Percentiles rank a stretch among this genome's conserved stretches.
Evolutionary conservation across 1,140 invertebrate genomes (phyloP).

Genomic region (Papilio helenus): DNA sequence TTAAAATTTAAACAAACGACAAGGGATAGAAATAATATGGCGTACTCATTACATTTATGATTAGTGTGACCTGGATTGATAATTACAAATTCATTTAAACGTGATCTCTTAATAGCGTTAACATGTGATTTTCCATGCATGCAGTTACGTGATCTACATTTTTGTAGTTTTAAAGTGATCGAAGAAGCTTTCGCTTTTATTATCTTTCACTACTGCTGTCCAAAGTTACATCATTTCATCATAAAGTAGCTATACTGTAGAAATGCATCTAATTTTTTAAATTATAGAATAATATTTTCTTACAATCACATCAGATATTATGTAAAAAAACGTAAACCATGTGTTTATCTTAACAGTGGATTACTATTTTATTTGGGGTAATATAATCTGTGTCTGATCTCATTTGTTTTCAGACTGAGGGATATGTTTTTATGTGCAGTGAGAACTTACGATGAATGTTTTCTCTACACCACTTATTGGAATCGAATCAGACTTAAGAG

Average conservation of each 20-base stretch:
- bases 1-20: neutral
- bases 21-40: neutral
- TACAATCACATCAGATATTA: neutral
- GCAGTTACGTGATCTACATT: constrained; percentile 17
- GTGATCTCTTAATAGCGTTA: neutral
- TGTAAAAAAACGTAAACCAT: neutral
- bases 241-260: neutral
- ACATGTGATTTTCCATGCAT: neutral
- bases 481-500: neutral
- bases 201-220: neutral
- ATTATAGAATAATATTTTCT: neutral
- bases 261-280: constrained; percentile 3
- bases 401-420: neutral
- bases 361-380: no score
- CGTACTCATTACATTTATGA: neutral
- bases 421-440: neutral
- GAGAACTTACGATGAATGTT: neutral
- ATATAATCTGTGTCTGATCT: neutral
- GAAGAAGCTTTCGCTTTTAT: constrained; percentile 20
- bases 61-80: neutral
- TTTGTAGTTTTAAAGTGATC: neutral
- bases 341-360: no score
- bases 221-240: neutral
- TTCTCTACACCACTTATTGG: neutral
- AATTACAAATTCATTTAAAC: neutral